A percentile compares a stretch with the other conserved stretches of the same genome.
phyloP scores from a whole-genome alignment of 2,888 invertebrate genomes.

The Timema podura region DNA sequence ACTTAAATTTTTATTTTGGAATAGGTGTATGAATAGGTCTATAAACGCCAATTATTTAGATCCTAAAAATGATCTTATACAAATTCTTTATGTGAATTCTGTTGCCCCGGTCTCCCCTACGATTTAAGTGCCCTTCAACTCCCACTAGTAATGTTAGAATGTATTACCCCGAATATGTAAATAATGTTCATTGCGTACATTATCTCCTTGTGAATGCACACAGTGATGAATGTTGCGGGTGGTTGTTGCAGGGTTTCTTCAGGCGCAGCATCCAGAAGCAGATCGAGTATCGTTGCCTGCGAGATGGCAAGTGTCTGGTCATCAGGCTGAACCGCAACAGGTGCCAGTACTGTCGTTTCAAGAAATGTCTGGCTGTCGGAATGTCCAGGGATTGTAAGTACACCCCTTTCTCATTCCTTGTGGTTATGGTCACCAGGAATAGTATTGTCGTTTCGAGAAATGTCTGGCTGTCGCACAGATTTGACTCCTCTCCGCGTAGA shows the following conservation, averaged over 20 bases:
- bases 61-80: too few species aligned
- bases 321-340: conserved; percentile 91
- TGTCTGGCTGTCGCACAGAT: conserved; percentile 73
- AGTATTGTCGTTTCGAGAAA: conserved; percentile 95
- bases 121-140: too few species aligned
- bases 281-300: conserved; percentile 90
- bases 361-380: conserved; percentile 93
- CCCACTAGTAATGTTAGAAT: too few species aligned
- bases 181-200: too few species aligned
- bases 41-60: too few species aligned
- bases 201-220: too few species aligned
- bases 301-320: conserved; percentile 91
- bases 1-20: too few species aligned
- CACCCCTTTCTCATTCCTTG: not conserved
- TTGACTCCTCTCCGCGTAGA: not conserved
- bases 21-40: too few species aligned
- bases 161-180: too few species aligned
- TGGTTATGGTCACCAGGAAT: conserved; percentile 93
- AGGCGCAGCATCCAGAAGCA: conserved; percentile 94
- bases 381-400: conserved; percentile 97
- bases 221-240: too few species aligned
- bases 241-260: conserved; percentile 79
- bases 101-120: too few species aligned
- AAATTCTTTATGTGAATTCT: too few species aligned
- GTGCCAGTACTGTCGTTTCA: conserved; percentile 94